Conservation (phyloP, 2,888 invertebrate species). For the Lochmaea crataegi region DNA sequence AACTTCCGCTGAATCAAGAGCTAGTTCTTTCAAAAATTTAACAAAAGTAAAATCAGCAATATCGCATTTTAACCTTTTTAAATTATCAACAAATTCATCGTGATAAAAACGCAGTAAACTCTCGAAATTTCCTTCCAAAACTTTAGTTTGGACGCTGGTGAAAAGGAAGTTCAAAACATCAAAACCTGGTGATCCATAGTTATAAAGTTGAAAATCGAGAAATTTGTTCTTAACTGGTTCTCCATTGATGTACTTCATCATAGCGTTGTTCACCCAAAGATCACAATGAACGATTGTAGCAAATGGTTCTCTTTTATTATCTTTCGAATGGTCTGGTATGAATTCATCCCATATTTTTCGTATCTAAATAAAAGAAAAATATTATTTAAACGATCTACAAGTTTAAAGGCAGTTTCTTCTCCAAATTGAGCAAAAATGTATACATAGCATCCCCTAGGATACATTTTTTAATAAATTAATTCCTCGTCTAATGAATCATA, state of each 20-base stretch:
- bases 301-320: constrained; percentile 21
- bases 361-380: background rate
- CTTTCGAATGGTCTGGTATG: background rate
- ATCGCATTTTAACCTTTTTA: constrained; percentile 27
- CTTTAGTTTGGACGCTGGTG: constrained; percentile 22
- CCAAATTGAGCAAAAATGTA: no score
- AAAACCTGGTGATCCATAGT: constrained; percentile 65
- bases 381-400: background rate
- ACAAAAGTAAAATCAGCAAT: constrained; percentile 52
- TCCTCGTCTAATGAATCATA: no score
- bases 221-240: constrained; percentile 61
- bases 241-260: constrained; percentile 63
- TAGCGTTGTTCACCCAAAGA: constrained; percentile 72
- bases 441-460: no score
- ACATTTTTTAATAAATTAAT: no score
- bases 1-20: constrained; percentile 57
- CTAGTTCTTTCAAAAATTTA: constrained; percentile 61
- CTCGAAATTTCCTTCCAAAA: constrained; percentile 17
- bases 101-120: constrained; percentile 24
- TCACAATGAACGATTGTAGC: constrained; percentile 66
- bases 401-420: no score
- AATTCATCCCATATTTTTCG: background rate
- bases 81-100: constrained; percentile 10
- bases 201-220: constrained; percentile 70
- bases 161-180: constrained; percentile 23